These are phyloP conservation scores for Chaetura pelagica DNA, from an alignment of 2,113 vertebrate species.

Conservation along the genomic window DNA sequence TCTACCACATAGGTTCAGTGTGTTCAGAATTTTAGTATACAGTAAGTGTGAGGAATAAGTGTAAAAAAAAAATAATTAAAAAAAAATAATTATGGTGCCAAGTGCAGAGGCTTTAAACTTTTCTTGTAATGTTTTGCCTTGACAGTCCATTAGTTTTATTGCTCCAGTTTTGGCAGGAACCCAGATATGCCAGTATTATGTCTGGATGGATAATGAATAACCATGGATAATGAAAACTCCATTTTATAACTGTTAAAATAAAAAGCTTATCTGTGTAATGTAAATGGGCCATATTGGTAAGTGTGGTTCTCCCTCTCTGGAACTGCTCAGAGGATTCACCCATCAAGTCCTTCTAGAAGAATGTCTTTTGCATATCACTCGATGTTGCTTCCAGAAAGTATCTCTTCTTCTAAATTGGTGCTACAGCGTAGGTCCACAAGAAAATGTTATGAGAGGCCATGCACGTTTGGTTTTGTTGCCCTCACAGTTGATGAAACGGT, in stretches of 20 bases:
- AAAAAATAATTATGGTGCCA: background rate
- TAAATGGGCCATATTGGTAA: background rate
- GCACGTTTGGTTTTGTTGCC: background rate
- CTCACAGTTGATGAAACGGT: background rate
- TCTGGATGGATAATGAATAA: background rate
- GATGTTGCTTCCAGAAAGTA: background rate
- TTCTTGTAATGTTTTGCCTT: constrained; percentile 29
- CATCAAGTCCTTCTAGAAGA: background rate
- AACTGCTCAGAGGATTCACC: background rate
- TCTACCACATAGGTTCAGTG: background rate
- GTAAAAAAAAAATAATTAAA: background rate
- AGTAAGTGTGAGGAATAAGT: background rate
- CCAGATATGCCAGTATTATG: background rate
- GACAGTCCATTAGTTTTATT: constrained; percentile 43
- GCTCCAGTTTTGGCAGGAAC: background rate
- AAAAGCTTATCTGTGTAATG: background rate
- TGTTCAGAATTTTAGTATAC: background rate
- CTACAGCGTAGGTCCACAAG: background rate
- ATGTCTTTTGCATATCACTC: background rate
- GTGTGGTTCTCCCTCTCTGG: background rate
- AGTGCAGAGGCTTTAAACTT: constrained; percentile 13
- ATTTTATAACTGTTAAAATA: constrained; percentile 22
- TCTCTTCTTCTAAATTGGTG: background rate
- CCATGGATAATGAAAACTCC: background rate
- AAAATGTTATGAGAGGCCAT: background rate